A percentile compares a stretch with the other conserved stretches of the same genome.
Evolutionary conservation across 2,113 vertebrate species (phyloP).

Genomic region (Glaucidium brasilianum): DNA sequence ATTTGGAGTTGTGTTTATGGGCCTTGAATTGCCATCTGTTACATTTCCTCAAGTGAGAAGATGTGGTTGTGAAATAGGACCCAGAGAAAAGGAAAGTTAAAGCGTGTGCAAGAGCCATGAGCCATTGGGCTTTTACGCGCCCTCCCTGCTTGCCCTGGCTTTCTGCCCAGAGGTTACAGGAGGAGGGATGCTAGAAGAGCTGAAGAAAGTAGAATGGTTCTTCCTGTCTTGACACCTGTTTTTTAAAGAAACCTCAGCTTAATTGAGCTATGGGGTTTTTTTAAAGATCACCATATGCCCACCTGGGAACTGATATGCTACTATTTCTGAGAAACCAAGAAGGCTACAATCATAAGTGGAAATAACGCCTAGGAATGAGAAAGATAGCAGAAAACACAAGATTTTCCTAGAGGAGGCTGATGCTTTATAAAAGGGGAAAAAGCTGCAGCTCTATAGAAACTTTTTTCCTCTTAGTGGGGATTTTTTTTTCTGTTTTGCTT

Average conservation of each 20-base stretch:
- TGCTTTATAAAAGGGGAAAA: neutral
- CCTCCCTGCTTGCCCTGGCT: no score
- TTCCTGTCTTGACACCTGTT: neutral
- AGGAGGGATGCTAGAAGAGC: neutral
- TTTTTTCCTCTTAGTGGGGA: neutral
- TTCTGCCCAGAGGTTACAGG: neutral
- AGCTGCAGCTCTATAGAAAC: rapidly evolving
- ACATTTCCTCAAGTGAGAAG: neutral
- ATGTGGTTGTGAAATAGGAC: neutral
- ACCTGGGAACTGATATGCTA: neutral
- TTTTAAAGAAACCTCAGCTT: neutral
- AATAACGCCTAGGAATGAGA: neutral
- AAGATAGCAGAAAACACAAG: neutral
- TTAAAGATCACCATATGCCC: neutral
- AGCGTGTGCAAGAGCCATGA: rapidly evolving
- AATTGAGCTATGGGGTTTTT: neutral
- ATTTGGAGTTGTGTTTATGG: neutral
- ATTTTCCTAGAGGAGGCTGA: neutral
- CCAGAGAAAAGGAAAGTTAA: neutral
- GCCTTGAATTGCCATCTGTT: neutral
- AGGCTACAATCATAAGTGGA: neutral
- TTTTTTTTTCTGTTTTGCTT: neutral
- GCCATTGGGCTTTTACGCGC: neutral
- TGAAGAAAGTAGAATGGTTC: neutral
- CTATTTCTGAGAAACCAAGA: neutral